These are phyloP conservation scores for Pseudoatta argentina DNA, from an alignment of 1,140 invertebrate genomes.

Conservation along the genomic window DNA sequence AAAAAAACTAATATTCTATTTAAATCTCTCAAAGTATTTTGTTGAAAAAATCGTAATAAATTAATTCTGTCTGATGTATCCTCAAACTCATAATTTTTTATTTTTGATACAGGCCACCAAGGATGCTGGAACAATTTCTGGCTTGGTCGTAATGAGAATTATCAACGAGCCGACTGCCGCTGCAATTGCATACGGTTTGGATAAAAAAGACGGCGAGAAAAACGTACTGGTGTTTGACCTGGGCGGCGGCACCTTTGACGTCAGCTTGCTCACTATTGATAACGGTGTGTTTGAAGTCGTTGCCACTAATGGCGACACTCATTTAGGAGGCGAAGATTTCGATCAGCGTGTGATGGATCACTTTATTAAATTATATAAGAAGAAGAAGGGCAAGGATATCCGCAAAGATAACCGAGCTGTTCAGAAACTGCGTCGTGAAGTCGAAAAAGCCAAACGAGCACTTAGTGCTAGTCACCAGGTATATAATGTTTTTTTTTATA, in stretches of 20 bases:
- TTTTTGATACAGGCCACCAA: slow-evolving; percentile 93
- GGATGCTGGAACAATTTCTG: slow-evolving; percentile 95
- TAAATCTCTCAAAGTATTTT: neutral
- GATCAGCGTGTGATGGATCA: slow-evolving; percentile 99
- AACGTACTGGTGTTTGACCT: slow-evolving; percentile 99
- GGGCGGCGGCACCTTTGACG: slow-evolving; percentile 99
- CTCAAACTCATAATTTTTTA: neutral
- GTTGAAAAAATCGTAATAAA: neutral
- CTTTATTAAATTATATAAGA: slow-evolving; percentile 99
- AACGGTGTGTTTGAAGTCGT: slow-evolving; percentile 98
- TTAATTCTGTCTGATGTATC: neutral
- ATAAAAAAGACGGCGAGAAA: slow-evolving; percentile 99
- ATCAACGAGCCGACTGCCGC: slow-evolving; percentile 99
- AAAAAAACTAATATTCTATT: neutral
- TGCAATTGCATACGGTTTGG: slow-evolving; percentile 99
- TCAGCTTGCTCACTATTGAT: slow-evolving; percentile 99
- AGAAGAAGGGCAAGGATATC: slow-evolving; percentile 99
- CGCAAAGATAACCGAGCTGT: slow-evolving; percentile 97
- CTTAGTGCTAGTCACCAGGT: slow-evolving; percentile 97
- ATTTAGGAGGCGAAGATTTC: slow-evolving; percentile 99
- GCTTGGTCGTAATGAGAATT: slow-evolving; percentile 99
- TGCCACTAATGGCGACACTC: slow-evolving; percentile 99
- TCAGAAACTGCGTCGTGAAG: slow-evolving; percentile 98
- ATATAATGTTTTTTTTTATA: slow-evolving; percentile 29
- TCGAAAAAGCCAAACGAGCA: slow-evolving; percentile 99